Base-by-base conservation (phyloP, 2,888 invertebrate genomes). In the Hydrotaea diabolus region DNA sequence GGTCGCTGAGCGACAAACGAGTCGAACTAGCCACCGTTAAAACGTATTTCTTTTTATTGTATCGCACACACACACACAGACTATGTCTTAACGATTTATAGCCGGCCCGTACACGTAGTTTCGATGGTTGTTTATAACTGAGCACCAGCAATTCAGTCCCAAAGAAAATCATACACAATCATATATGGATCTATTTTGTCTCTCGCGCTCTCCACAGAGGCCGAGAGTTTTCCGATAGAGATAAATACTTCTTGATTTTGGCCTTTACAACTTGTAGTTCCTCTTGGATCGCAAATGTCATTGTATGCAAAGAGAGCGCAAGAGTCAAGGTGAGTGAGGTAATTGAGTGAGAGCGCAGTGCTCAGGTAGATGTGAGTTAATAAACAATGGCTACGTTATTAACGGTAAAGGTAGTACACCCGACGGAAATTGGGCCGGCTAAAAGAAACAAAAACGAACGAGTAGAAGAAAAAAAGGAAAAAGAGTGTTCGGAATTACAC, bases 41-140 rank as follows among this genome's bases (percentile, higher is more conserved):
- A 66, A 43, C 13, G 64, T 46, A 21, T 43, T 69, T 19, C n/a
- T 62, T 57, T 49, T n/a, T n/a, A n/a, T n/a, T n/a, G n/a, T 62
- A 21, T 39, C n/a, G 62, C 69, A 15, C 7, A 79, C 49, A 31
- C 7, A 31, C 31, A 31, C 21, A 26, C 15, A 5, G 59, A 2
- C 19, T 66, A 39, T n/a, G 13, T 21, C 21, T 9, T 11, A 55
- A 59, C 59, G 21, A 43, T 46, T 23, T 43, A 66, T 23, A 69
- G 21, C 43, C 46, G 69, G 19, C n/a, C 36, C 74, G 74, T 85
- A 77, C 49, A 77, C 85, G 55, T 23, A 39, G 69, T 77, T 82
- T 77, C 79, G 73, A 71, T 55, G 77, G 76, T 80, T 85, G 85
- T 82, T 82, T 85, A 85, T 82, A 82, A 85, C 85, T 85, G 79